Base-by-base conservation (phyloP, 2,888 invertebrate species). In the Polyommatus iphigenia region DNA sequence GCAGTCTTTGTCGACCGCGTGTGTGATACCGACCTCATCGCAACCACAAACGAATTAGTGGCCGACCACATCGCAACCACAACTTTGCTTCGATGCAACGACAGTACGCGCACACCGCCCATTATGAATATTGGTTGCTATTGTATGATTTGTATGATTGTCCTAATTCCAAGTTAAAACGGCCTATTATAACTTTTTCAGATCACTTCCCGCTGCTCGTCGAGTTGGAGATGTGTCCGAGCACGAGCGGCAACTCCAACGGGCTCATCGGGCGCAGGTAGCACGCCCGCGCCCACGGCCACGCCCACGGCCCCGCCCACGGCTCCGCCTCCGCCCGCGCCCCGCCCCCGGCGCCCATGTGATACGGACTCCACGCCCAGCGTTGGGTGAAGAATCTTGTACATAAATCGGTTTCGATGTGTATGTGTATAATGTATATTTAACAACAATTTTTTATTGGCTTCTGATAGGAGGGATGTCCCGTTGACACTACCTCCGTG, bases 171-270 rank as follows among this genome's bases (percentile, higher is more conserved):
- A 10, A 24, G 24, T 67, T 24, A 67, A 67, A 59, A 29, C 24
- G 24, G 62, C 29, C 29, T 1, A 15, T 29, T 29, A 15, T 67
- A 18, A 29, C 3, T 18, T 0, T 79, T 80, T 0, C 94, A 96
- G 98, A 98, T 95, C 98, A 98, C 94, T 98, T 98, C 92, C 98
- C 98, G 77, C 95, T 98, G 81, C 95, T 98, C 86, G 98, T 98
- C 80, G 98, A 98, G 91, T 91, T 98, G 86, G 98, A 98, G 93
- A 97, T 98, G 96, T 96, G 96, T 83, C 97, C 98, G 80, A 96
- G 96, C 85, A 95, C 96, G 88, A 95, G 95, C 87, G 95, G 95
- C 86, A 95, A 95, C 90, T 96, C 96, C 86, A 98, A 98, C 94
- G 98, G 98, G 78, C 95, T 98, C 83, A 96, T 97, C 87, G 95